Evolutionary conservation across 1,140 invertebrate genomes (phyloP).

Genomic region (Bradysia coprophila): DNA sequence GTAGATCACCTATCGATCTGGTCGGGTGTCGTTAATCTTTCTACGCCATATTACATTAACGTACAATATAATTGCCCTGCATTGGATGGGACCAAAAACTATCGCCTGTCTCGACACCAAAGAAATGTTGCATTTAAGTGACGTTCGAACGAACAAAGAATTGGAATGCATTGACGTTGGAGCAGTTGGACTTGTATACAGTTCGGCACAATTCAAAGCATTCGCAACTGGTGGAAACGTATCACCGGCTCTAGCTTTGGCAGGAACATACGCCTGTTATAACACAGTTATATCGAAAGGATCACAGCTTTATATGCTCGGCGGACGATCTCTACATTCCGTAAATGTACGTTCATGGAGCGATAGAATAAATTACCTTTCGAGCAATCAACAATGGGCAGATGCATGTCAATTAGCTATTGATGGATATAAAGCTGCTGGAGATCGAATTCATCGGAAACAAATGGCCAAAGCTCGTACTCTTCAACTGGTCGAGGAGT

Average conservation of each 20-base stretch:
- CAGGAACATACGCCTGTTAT: slow-evolving; percentile 75
- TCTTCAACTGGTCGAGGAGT: slow-evolving; percentile 18
- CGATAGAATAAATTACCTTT: slow-evolving; percentile 51
- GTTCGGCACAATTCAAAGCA: slow-evolving; percentile 85
- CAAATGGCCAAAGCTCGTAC: slow-evolving; percentile 21
- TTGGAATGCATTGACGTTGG: slow-evolving; percentile 68
- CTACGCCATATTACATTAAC: slow-evolving; percentile 46
- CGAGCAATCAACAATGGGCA: slow-evolving; percentile 41
- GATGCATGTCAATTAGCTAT: slow-evolving; percentile 34
- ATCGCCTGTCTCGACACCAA: slow-evolving; percentile 67
- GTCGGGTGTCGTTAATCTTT: slow-evolving; percentile 19
- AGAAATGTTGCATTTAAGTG: slow-evolving; percentile 74
- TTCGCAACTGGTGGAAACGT: slow-evolving; percentile 48
- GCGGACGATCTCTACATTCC: slow-evolving; percentile 60
- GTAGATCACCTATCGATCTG: slow-evolving; percentile 17
- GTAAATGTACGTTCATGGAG: slow-evolving; percentile 68
- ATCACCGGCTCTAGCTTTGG: slow-evolving; percentile 30
- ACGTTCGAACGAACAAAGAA: slow-evolving; percentile 72
- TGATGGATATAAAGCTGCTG: slow-evolving; percentile 17
- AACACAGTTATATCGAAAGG: slow-evolving; percentile 71
- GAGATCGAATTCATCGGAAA: slow-evolving; percentile 15
- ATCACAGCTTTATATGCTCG: slow-evolving; percentile 67
- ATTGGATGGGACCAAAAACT: slow-evolving; percentile 78
- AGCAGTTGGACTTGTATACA: slow-evolving; percentile 73
- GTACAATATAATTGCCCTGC: slow-evolving; percentile 50